A percentile compares a stretch with the other conserved stretches of the same genome.
Conservation (phyloP, 2,888 invertebrate species). For the Nomada fabriciana region DNA sequence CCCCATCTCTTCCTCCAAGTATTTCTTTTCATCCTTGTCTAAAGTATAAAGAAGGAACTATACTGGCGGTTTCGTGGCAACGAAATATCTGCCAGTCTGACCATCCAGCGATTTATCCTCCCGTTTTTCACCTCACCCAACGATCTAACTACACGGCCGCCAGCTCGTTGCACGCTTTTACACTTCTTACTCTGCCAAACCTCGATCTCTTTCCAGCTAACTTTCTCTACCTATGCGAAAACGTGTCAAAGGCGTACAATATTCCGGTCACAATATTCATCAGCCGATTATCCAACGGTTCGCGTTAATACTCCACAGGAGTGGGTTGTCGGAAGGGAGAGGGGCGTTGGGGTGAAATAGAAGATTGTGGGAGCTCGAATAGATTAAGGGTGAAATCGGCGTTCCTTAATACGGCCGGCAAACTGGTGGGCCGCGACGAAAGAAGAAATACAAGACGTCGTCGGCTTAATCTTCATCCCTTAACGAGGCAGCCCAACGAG, state of each 20-base stretch:
- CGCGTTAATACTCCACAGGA: neutral
- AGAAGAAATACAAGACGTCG: slow-evolving; percentile 51
- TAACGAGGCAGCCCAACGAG: slow-evolving; percentile 57
- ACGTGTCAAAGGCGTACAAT: neutral
- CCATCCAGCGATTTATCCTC: slow-evolving; percentile 17
- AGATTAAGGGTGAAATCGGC: slow-evolving; percentile 28
- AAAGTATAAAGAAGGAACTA: neutral
- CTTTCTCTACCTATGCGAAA: neutral
- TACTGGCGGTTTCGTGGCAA: neutral
- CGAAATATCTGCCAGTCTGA: slow-evolving; percentile 12
- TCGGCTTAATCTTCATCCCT: slow-evolving; percentile 67
- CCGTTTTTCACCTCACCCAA: neutral
- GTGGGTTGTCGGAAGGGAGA: too few species aligned
- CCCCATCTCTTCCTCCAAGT: neutral
- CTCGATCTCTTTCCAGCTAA: neutral
- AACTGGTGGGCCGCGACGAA: slow-evolving; percentile 30
- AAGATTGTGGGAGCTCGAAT: slow-evolving; percentile 21
- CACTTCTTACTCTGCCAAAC: neutral
- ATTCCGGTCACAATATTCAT: neutral
- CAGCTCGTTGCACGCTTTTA: slow-evolving; percentile 3
- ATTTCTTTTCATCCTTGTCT: neutral
- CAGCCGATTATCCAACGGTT: slow-evolving; percentile 13
- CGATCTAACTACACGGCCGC: neutral
- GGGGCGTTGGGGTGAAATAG: too few species aligned
- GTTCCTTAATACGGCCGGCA: slow-evolving; percentile 31